Conservation (phyloP, 2,113 vertebrate genomes). For the Chlorocebus sabaeus region DNA sequence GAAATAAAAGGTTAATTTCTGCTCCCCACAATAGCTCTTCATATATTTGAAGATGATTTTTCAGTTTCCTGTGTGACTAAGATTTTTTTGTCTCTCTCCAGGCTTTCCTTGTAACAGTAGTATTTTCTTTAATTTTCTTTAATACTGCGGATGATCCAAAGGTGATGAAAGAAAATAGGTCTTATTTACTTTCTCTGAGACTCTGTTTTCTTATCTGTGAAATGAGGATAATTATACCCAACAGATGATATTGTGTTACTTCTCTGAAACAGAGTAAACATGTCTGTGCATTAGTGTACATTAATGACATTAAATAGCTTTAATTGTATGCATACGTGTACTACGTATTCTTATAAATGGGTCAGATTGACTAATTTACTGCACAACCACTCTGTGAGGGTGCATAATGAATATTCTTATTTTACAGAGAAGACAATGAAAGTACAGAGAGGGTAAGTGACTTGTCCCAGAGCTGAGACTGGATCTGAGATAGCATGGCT, state of each 20-base stretch:
- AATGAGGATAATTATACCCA: neutral
- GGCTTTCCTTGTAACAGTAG: neutral
- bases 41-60: neutral
- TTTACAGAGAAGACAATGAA: neutral
- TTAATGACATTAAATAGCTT: neutral
- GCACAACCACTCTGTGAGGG: neutral
- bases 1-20: neutral
- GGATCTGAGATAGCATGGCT: neutral
- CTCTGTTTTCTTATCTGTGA: constrained; percentile 8
- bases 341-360: neutral
- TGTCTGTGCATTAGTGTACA: neutral
- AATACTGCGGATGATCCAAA: neutral
- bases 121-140: neutral
- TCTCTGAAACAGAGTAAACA: neutral
- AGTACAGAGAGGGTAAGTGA: neutral
- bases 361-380: neutral
- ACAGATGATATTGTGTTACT: neutral
- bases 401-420: neutral
- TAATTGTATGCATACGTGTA: neutral
- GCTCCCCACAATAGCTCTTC: neutral
- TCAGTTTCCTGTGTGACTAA: neutral
- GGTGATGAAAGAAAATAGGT: neutral
- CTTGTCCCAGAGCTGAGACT: neutral
- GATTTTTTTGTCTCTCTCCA: neutral
- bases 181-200: neutral